Base-by-base conservation (phyloP, 1,140 invertebrate genomes). In the Orius laevigatus region DNA sequence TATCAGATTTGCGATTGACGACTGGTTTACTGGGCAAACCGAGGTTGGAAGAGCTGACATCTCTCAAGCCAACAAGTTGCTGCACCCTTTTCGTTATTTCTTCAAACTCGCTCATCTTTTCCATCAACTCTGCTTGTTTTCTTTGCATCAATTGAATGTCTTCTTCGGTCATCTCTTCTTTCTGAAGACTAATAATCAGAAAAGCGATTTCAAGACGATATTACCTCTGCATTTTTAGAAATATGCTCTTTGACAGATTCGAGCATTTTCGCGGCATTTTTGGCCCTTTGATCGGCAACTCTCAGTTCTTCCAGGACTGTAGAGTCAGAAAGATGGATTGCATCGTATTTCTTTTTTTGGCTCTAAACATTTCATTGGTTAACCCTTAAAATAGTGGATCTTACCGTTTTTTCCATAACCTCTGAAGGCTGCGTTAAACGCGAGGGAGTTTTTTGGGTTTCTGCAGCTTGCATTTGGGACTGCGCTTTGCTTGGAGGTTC, bases 31-130 rank as follows among this genome's bases (percentile, higher is more conserved):
- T 10, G 34, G 33, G 33, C 20, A 46, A 33, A n/a, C 46, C 52
- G 38, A 57, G 19, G 15, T 35, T 9, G 12, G 40, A 20, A 51
- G 47, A 46, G 25, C 54, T 38, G 38, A 38, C 19, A 53, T 64
- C 59, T 2, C 52, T 12, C n/a, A 67, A 45, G 0, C 63, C 61
- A 10, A 67, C 52, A 5, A 60, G 34, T 18, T 58, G 44, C 48
- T 64, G 58, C 32, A 67, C 41, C 38, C 60, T 59, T 12, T 58
- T 53, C 0, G 64, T 66, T 10, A 66, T 58, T 10, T 58, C 33
- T 12, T 67, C 64, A 9, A 65, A 58, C 55, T 67, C 61, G 0
- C 46, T 47, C 12, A 67, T 41, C 45, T 64, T 66, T 8, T 44
- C 36, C 40, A 62, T 55, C 0, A 67, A 16, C 14, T 56, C 33